phyloP scores from a whole-genome alignment of 2,113 vertebrate species.

The Triplophysa rosa region DNA sequence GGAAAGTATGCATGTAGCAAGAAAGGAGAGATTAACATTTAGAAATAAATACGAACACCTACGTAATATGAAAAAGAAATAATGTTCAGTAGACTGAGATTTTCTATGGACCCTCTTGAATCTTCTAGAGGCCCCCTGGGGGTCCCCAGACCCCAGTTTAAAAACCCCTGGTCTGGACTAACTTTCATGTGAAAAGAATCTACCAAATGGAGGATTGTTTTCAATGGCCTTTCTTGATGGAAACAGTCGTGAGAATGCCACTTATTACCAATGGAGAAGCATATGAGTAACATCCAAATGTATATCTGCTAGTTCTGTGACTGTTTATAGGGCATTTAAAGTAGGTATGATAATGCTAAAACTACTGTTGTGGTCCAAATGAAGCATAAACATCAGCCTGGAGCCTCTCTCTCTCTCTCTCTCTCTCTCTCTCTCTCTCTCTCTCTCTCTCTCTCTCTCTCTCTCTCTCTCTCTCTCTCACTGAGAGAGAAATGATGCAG shows the following conservation, averaged over 20 bases:
- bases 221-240: conserved; percentile 14
- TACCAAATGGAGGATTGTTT: conserved; percentile 14
- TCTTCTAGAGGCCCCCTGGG: too few species aligned
- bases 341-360: conserved; percentile 39
- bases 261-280: conserved; percentile 3
- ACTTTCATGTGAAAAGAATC: conserved; percentile 22
- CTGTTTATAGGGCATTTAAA: conserved; percentile 40
- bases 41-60: not conserved
- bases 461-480: not conserved
- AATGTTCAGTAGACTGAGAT: not conserved
- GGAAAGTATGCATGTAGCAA: too few species aligned
- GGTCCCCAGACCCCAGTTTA: too few species aligned
- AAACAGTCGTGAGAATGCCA: not conserved
- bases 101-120: too few species aligned
- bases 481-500: not conserved
- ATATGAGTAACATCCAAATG: conserved; percentile 22
- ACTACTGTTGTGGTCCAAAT: conserved; percentile 7
- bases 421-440: not conserved
- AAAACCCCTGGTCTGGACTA: too few species aligned
- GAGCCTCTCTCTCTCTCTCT: not conserved
- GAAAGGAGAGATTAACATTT: too few species aligned
- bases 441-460: not conserved
- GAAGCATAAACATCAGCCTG: not conserved
- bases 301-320: conserved; percentile 36
- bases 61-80: not conserved